Percentiles rank a stretch among this genome's conserved stretches.
Conservation (phyloP, 23 tunicate species). For the Oikopleura vanhoeffeni region DNA sequence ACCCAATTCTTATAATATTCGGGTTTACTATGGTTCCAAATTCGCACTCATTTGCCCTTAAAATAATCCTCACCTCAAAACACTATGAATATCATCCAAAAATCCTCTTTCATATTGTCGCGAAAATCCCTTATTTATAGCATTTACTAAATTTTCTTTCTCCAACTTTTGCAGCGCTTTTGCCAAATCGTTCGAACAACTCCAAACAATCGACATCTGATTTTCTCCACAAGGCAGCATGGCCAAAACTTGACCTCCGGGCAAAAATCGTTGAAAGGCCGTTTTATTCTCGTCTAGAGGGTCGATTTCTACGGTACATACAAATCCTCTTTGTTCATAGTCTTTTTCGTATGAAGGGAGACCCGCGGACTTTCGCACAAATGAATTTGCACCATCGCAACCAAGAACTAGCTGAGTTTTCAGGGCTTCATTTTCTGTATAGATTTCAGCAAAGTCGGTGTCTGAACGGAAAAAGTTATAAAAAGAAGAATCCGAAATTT, state of each 20-base stretch:
- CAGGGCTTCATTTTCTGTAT: neutral
- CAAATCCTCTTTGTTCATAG: constrained; percentile 4
- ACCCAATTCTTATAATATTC: too few relatives aligned
- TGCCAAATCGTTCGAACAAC: neutral
- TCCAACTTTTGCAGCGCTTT: neutral
- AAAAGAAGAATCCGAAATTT: neutral
- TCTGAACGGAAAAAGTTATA: neutral
- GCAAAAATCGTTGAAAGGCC: constrained; percentile 6
- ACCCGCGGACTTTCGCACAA: neutral
- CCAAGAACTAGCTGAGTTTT: neutral
- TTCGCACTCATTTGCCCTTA: too few relatives aligned
- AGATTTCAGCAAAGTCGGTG: neutral
- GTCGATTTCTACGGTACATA: neutral
- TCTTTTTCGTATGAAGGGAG: neutral
- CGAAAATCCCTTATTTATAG: neutral
- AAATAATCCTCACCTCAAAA: neutral
- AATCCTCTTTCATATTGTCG: neutral
- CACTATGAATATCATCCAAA: neutral
- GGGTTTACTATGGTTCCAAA: too few relatives aligned
- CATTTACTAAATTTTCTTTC: neutral
- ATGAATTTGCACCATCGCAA: constrained; percentile 4
- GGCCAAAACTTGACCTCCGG: neutral
- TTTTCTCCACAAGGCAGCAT: constrained; percentile 1
- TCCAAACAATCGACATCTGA: constrained; percentile 6
- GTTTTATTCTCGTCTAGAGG: neutral